phyloP scores from a whole-genome alignment of 2,797 vertebrate genomes.

The Lutjanus argentimaculatus region DNA sequence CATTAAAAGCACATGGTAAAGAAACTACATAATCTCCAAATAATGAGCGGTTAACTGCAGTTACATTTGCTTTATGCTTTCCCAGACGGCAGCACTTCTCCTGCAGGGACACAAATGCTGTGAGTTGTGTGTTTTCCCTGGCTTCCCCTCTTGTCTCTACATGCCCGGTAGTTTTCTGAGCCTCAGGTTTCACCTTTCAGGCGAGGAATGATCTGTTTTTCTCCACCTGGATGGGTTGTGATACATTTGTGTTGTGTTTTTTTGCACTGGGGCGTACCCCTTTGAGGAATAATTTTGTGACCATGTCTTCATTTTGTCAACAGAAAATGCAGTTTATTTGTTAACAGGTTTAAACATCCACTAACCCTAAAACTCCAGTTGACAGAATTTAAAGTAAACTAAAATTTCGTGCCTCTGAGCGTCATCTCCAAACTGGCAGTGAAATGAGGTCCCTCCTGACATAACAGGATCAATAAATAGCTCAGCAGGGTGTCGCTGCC shows the following conservation, averaged over 20 bases:
- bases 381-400: not conserved
- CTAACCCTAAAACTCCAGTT: not conserved
- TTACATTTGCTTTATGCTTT: constrained; percentile 3
- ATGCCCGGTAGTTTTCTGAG: constrained; percentile 57
- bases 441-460: constrained; percentile 42
- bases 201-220: constrained; percentile 61
- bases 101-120: constrained; percentile 26
- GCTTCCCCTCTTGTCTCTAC: constrained; percentile 69
- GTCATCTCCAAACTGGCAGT: not conserved
- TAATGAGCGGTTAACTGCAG: constrained; percentile 18
- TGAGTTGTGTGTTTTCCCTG: constrained; percentile 35
- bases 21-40: not conserved
- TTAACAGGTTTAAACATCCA: constrained; percentile 10
- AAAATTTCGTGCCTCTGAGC: not conserved
- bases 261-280: constrained; percentile 14
- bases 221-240: constrained; percentile 18
- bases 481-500: constrained; percentile 36
- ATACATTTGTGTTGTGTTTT: constrained; percentile 29
- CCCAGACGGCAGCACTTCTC: constrained; percentile 11
- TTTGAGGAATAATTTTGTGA: constrained; percentile 1
- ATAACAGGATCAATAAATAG: constrained; percentile 49
- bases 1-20: constrained; percentile 38
- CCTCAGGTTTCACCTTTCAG: constrained; percentile 69
- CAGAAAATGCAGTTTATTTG: constrained; percentile 16
- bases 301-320: not conserved